Conservation (phyloP, 2,888 invertebrate species). For the Orgyia antiqua region DNA sequence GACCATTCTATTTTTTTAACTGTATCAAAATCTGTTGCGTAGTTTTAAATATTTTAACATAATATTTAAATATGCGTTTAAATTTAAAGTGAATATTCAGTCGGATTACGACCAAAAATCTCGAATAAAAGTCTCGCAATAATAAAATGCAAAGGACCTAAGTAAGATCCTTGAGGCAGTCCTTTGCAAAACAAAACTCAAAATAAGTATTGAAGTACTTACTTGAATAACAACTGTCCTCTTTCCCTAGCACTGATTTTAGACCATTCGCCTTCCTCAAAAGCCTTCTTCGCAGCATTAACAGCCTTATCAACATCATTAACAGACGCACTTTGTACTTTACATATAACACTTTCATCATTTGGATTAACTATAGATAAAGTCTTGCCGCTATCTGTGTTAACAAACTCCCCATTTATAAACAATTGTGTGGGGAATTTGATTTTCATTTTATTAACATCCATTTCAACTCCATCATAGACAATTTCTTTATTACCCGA, state of each 20-base stretch:
- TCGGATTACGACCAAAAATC: too few species aligned
- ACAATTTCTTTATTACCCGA: slow-evolving; percentile 73
- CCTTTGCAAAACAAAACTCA: too few species aligned
- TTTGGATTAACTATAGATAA: slow-evolving; percentile 88
- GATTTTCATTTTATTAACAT: slow-evolving; percentile 90
- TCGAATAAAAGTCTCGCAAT: too few species aligned
- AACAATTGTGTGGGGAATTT: slow-evolving; percentile 94
- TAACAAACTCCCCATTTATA: slow-evolving; percentile 92
- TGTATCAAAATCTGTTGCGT: too few species aligned
- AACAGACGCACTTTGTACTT: slow-evolving; percentile 84
- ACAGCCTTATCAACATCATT: slow-evolving; percentile 94
- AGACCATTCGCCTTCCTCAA: slow-evolving; percentile 94
- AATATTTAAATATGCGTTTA: too few species aligned
- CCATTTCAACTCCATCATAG: slow-evolving; percentile 86
- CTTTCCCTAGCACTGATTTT: slow-evolving; percentile 95
- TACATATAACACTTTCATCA: slow-evolving; percentile 88
- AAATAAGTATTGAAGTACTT: too few species aligned
- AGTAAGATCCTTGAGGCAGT: too few species aligned
- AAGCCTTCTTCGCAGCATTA: slow-evolving; percentile 90
- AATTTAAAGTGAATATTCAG: too few species aligned
- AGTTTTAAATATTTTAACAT: too few species aligned
- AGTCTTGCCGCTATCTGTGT: slow-evolving; percentile 82
- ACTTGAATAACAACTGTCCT: slow-evolving; percentile 89
- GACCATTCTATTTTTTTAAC: too few species aligned
- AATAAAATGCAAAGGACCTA: too few species aligned